Base-by-base conservation (phyloP, 2,797 vertebrate species). In the Bryconaethiops microstoma region DNA sequence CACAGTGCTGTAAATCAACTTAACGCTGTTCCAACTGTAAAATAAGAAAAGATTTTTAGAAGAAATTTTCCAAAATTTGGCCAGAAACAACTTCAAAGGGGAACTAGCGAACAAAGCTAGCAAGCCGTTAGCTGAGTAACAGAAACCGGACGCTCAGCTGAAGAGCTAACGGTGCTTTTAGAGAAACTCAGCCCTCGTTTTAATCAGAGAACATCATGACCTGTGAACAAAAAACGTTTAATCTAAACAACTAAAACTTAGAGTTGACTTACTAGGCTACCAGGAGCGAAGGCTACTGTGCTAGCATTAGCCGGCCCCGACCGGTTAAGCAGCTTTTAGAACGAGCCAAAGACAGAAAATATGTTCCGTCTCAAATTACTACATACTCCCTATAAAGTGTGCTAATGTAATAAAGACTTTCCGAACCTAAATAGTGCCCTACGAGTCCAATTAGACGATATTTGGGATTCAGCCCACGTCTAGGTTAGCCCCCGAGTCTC, bases 261-360 rank as follows among this genome's bases (percentile, higher is more conserved):
- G 35, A 35, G 35, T 40, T 19, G 40, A 14, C 25, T 52, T 4
- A 14, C 29, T 29, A 25, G 25, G 12, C 21, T 29, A 10, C 21
- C 12, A 55, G 25, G 70, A 50, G 25, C 50, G 16, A 55, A 72
- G 35, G 50, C 50, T 39, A 72, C 2, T 16, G 13, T 39, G 70
- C 25, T 72, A 72, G 55, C 50, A 17, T 72, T 72, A 72, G 70
- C 45, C 13, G 50, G 69, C n/a, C 14, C 54, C 69, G 21, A 48
- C 67, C 9, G 42, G 14, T 17, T 55, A 19, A n/a, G 9, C 14
- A 1, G 69, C 17, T 55, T 72, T 25, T 72, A 17, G n/a, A 39
- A 7, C 21, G 14, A 52, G 1, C 50, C 21, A 45, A 4, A 16
- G 25, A 14, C 5, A 2, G 23, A 9, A 29, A 4, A 2, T 70